Evolutionary conservation across 2,113 vertebrate species (phyloP), one percentile per base, ranked within the genome.

Genomic region (Conger conger): DNA sequence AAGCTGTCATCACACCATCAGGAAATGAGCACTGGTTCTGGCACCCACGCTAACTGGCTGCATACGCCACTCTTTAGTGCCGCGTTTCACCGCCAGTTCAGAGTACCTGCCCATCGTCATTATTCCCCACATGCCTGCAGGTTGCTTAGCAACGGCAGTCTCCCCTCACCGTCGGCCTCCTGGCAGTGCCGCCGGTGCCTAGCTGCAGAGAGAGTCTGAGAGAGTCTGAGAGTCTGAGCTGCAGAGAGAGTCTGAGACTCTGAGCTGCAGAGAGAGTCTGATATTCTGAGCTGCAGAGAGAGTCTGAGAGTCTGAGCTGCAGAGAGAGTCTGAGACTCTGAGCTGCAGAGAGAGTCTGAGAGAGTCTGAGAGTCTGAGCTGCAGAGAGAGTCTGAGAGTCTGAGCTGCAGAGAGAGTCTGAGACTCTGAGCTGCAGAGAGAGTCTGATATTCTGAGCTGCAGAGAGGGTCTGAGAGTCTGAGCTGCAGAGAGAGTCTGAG

Each of bases 71-170:
- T 38, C 36, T 78, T 17, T 38, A 78, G 5, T 16, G 11, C 42
- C 18, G 17, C 8, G 42, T 27, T 63, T 5, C 23, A 30, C 37
- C 27, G 15, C 16, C 3, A 13, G 53, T 80, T 57, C 37, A 1
- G 23, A 23, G 63, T 40, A 85, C 84, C 79, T 85, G 84, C 42
- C 84, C 40, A 16, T 35, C 9, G 60, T 36, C 63, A 85, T 81
- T 82, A 85, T 76, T 76, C 81, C 60, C 40, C 27, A 86, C 53
- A 42, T 60, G 68, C 85, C 35, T 23, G 23, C 20, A 17, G n/a
- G 85, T 82, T 79, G 85, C 81, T 33, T 63, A 82, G 76, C 80
- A 86, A 86, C 85, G n/a, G 57, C 5, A 18, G 79, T 50, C 84
- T 81, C 80, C 33, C 63, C 80, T 82, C 9, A 73, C 16, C 33